Base-by-base conservation (phyloP, 2,113 vertebrate genomes). In the Ancistrus triradiatus region DNA sequence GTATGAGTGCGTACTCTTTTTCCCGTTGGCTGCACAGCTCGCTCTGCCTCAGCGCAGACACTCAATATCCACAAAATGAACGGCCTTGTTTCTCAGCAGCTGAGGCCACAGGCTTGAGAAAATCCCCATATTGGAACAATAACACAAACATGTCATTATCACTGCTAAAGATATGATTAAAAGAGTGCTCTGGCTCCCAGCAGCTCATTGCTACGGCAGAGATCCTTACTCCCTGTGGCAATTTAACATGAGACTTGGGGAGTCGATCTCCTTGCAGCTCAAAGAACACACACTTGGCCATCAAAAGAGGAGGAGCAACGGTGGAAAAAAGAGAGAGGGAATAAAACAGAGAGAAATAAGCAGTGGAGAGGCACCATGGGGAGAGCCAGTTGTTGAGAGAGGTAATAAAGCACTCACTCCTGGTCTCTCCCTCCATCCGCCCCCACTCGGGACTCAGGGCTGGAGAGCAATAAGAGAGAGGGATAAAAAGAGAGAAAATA, bases 31-130 rank as follows among this genome's bases (percentile, higher is more conserved):
- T 40, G 83, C 85, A 81, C 85, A 73, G 71, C 83, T 80, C 86
- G 85, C 75, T 82, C 83, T 81, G 84, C 79, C 81, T 86, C 80
- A 87, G 87, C 84, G 82, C 78, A 85, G 84, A 83, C 77, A 85
- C 81, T 85, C 84, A 87, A 83, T 74, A 81, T 83, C 84, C 66
- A 83, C 82, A 89, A 85, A 90, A 90, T 85, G 82, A 86, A 85
- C 80, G 79, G 86, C 83, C 81, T 86, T 73, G 64, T 79, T 88
- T 87, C 89, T 86, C 82, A 83, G 81, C 73, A 83, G 81, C 81
- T 28, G 25, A 40, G 78, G 83, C 83, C 74, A 74, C 84, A 88
- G 83, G 84, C 74, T 42, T 67, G 78, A 82, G 78, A 24, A n/a
- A 84, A 80, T 40, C 80, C 79, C 86, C 86, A 82, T 75, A 75